Evolutionary conservation across 64 coral and sea anemone genomes (phyloP).

Genomic region (Pocillopora verrucosa): DNA sequence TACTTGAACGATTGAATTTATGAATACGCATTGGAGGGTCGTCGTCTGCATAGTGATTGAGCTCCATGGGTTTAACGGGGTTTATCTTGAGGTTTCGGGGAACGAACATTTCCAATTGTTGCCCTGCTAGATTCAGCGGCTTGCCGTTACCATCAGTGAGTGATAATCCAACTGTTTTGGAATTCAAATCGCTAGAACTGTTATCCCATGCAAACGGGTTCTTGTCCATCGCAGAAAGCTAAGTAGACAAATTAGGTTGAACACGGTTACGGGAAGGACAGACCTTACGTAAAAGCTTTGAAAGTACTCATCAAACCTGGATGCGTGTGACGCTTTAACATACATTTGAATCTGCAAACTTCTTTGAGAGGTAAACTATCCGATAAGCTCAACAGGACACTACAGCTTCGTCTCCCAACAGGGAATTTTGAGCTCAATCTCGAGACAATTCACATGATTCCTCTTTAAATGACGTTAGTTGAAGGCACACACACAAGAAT

Average conservation of each 20-base stretch:
- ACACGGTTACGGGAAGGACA: background rate
- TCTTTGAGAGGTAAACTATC: too few species aligned
- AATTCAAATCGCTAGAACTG: slow-evolving; percentile 80
- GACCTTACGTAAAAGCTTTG: too few species aligned
- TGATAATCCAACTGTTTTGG: slow-evolving; percentile 81
- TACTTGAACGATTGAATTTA: slow-evolving; percentile 86
- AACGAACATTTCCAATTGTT: slow-evolving; percentile 89
- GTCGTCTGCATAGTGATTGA: slow-evolving; percentile 66
- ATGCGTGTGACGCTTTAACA: too few species aligned
- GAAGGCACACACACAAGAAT: too few species aligned
- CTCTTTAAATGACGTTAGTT: too few species aligned
- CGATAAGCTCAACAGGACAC: too few species aligned
- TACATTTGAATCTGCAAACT: too few species aligned
- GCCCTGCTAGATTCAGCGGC: slow-evolving; percentile 78
- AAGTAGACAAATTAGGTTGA: background rate
- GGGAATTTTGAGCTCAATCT: too few species aligned
- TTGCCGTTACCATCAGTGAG: slow-evolving; percentile 87
- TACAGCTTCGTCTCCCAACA: too few species aligned
- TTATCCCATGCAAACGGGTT: slow-evolving; percentile 91
- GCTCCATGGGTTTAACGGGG: slow-evolving; percentile 78
- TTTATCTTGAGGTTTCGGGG: slow-evolving; percentile 89
- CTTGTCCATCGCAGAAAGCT: slow-evolving; percentile 92
- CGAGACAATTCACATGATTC: too few species aligned
- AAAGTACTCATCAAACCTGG: too few species aligned
- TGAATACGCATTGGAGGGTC: slow-evolving; percentile 91